These are phyloP conservation scores for Hyles euphorbiae DNA, from an alignment of 1,140 invertebrate species.

Conservation along the genomic window DNA sequence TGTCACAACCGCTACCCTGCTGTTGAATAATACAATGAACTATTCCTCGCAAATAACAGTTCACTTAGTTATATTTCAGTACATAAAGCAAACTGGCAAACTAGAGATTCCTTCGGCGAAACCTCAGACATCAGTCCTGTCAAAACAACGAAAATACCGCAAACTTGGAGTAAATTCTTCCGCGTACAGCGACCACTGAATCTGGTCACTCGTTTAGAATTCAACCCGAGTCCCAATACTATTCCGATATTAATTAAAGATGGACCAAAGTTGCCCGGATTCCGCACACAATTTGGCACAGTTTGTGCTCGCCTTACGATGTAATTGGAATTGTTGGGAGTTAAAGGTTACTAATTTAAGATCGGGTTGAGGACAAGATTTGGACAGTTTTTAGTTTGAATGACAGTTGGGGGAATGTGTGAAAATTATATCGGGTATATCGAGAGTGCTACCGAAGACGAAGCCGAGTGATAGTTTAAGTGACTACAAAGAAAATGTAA, in stretches of 20 bases:
- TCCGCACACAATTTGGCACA: slow-evolving; percentile 24
- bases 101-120: no score
- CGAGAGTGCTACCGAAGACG: no score
- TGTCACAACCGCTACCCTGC: no score
- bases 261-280: slow-evolving; percentile 28
- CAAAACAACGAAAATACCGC: background rate
- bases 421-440: no score
- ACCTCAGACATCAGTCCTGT: no score
- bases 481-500: no score
- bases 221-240: slow-evolving; percentile 18
- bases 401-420: background rate
- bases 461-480: no score
- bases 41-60: no score
- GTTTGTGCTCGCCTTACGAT: slow-evolving; percentile 35
- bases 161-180: slow-evolving; percentile 4
- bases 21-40: no score
- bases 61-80: no score
- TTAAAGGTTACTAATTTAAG: slow-evolving; percentile 44
- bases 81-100: no score
- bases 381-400: slow-evolving; percentile 20
- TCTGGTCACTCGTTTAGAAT: slow-evolving; percentile 15
- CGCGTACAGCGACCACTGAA: background rate
- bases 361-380: slow-evolving; percentile 25
- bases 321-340: slow-evolving; percentile 46
- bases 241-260: slow-evolving; percentile 35